phyloP scores from a whole-genome alignment of 2,888 invertebrate genomes.

The Parnassius glacialis region DNA sequence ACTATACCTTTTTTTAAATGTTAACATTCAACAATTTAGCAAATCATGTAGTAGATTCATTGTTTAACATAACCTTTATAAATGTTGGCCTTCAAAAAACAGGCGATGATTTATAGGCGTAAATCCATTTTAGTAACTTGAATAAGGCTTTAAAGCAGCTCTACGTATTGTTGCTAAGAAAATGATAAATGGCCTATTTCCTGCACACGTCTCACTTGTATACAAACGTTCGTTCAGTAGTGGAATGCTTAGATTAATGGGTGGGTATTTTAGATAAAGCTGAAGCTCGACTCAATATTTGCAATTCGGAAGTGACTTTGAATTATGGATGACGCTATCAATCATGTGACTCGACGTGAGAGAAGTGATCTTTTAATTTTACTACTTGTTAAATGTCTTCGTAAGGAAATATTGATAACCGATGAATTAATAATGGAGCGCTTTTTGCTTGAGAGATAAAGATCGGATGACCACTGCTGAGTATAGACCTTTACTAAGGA shows the following conservation, averaged over 20 bases:
- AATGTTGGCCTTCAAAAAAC: constrained; percentile 15
- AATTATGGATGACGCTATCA: constrained; percentile 1
- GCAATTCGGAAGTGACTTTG: not conserved
- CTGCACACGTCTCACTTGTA: constrained; percentile 15
- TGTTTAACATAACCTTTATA: constrained; percentile 12
- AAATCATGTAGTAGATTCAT: constrained; percentile 29
- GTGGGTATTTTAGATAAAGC: not conserved
- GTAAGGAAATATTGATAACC: too few relatives aligned
- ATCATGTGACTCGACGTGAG: not conserved
- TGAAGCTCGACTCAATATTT: constrained; percentile 6
- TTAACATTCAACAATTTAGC: constrained; percentile 1
- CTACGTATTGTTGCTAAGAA: constrained; percentile 17
- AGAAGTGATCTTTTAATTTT: not conserved
- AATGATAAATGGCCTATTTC: constrained; percentile 20
- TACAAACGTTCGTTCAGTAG: constrained; percentile 12
- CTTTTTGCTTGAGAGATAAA: too few relatives aligned
- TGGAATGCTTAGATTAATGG: constrained; percentile 19
- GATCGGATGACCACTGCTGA: too few relatives aligned
- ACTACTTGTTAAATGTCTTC: not conserved
- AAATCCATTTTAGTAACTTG: constrained; percentile 21
- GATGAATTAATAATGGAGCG: too few relatives aligned
- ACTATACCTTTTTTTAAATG: too few relatives aligned
- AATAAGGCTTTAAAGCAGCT: constrained; percentile 14
- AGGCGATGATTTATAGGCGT: constrained; percentile 15
- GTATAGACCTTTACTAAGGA: too few relatives aligned